Evolutionary conservation across 2,888 invertebrate genomes (phyloP).

Genomic region (Atethmia centrago): DNA sequence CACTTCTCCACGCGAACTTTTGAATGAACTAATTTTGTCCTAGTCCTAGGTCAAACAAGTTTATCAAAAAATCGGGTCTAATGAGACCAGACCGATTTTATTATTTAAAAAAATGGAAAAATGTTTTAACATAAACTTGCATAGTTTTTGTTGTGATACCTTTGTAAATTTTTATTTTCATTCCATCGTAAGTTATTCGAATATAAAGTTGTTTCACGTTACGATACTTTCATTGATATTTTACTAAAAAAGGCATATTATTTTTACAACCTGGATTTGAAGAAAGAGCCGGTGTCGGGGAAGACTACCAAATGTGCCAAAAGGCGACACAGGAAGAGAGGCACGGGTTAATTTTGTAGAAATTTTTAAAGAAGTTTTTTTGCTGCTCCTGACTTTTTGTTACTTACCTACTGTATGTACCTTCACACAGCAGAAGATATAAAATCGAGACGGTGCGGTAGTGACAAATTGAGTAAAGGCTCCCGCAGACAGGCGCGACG

Average conservation of each 20-base stretch:
- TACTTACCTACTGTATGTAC: not conserved
- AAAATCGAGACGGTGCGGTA: not conserved
- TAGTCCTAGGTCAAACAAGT: not conserved
- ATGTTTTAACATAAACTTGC: slow-evolving; percentile 24
- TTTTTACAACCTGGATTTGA: slow-evolving; percentile 43
- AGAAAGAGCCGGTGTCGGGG: slow-evolving; percentile 18
- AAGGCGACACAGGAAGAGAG: not conserved
- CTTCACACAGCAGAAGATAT: not conserved
- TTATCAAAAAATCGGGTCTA: slow-evolving; percentile 8
- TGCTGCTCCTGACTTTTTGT: not conserved
- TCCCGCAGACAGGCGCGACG: too few species aligned
- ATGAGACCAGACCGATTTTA: too few species aligned
- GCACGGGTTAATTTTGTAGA: not conserved
- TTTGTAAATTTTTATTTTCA: slow-evolving; percentile 56
- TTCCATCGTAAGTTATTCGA: slow-evolving; percentile 58
- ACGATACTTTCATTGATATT: slow-evolving; percentile 30
- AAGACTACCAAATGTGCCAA: slow-evolving; percentile 22
- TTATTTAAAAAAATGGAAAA: too few species aligned
- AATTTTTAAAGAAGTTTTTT: not conserved
- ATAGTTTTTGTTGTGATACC: slow-evolving; percentile 53
- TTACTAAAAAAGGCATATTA: slow-evolving; percentile 24
- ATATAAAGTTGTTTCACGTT: slow-evolving; percentile 46
- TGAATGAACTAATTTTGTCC: not conserved
- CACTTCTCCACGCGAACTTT: not conserved
- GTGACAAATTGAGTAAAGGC: not conserved